Evolutionary conservation across 2,113 vertebrate genomes (phyloP).

Genomic region (Elephas maximus): DNA sequence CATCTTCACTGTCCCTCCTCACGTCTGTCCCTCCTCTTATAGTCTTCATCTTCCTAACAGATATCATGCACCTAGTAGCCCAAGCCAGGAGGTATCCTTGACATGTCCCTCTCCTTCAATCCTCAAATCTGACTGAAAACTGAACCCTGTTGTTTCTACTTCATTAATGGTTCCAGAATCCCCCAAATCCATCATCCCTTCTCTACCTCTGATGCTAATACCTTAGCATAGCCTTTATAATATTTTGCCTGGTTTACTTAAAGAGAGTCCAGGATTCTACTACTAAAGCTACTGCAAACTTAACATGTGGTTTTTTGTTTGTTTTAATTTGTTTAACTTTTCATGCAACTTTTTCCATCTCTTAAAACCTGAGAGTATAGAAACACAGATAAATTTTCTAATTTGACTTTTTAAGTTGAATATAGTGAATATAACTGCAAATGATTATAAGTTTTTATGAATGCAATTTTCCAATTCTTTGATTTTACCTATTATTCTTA

Average conservation of each 20-base stretch:
- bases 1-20: not conserved
- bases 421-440: conserved; percentile 6
- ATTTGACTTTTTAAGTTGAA: not conserved
- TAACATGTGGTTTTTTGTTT: not conserved
- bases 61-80: not conserved
- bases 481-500: not conserved
- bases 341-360: not conserved
- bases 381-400: not conserved
- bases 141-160: not conserved
- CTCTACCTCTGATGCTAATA: not conserved
- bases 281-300: not conserved
- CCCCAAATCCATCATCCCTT: not conserved
- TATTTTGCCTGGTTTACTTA: not conserved
- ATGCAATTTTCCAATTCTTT: conserved; percentile 8
- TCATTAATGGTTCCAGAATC: not conserved
- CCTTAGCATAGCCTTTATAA: not conserved
- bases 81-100: not conserved
- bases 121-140: not conserved
- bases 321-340: not conserved
- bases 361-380: not conserved
- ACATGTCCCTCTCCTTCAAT: not conserved
- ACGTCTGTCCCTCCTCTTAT: not conserved
- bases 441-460: not conserved
- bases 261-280: not conserved
- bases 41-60: not conserved